Evolutionary conservation across 1,140 invertebrate species (phyloP), one percentile per base, ranked within the genome.

Genomic region (Geopemphigus sp.): DNA sequence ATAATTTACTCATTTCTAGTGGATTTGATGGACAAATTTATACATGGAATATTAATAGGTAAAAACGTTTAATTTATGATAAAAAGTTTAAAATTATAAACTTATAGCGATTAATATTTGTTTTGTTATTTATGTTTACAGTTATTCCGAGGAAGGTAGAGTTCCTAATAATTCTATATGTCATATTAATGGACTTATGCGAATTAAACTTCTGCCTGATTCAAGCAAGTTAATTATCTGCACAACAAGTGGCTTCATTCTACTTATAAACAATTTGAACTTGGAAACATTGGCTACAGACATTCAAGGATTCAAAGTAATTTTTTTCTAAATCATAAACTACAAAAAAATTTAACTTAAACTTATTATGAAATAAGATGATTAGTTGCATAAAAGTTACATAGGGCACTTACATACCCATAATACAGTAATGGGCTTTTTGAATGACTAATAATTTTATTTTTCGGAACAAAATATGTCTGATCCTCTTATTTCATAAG

Each of bases 11-110:
- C 29, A 90, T 97, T 4, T 96, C 94, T 5, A 96, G 95, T 53
- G 95, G 94, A 10, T 94, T 97, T 86, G 95, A 97, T 86, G 95
- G 95, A 19, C 94, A 92, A 82, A 95, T 98, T 85, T 95, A 94
- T 83, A 93, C 94, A 3, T 98, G 96, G 96, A 94, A 97, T 85
- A 95, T 97, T 32, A 96, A 96, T 86, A 94, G 90, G 85, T 92
- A 88, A 32, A 56, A 32, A 32, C 32, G 45, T 53, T 64, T 80
- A 10, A 15, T 26, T 19, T 59, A 6, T 2, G 1, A 54, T 24
- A 32, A 29, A 74, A 32, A 29, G 8, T 22, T 66, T 2, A 56
- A 5, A 2, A 26, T 14, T 1, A 59, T 59, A 24, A 24, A 26
- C 22, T 5, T 59, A 15, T n/a, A 59, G 24, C 0, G 24, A 45